Evolutionary conservation across 2,888 invertebrate species (phyloP).

Genomic region (Halocaridina rubra): DNA sequence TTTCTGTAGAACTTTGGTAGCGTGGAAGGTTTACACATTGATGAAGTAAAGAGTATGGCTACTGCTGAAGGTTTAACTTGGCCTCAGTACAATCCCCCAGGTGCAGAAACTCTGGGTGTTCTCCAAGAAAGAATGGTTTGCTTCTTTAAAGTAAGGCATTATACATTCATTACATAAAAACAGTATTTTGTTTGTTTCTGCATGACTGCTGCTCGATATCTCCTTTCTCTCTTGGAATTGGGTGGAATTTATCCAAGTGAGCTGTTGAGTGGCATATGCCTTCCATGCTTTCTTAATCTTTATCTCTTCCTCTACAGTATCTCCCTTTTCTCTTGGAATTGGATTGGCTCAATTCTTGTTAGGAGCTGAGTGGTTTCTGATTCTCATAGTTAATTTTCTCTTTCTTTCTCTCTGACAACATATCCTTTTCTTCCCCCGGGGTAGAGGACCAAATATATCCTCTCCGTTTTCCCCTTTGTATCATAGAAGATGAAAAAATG

Average conservation of each 20-base stretch:
- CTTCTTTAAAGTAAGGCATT: slow-evolving; percentile 51
- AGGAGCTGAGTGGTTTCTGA: no score
- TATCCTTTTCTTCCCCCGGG: not conserved
- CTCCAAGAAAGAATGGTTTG: slow-evolving; percentile 39
- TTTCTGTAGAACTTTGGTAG: slow-evolving; percentile 57
- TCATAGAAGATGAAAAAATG: no score
- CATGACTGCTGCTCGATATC: no score
- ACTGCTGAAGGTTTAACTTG: slow-evolving; percentile 30
- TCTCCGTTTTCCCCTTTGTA: no score
- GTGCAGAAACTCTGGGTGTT: slow-evolving; percentile 39
- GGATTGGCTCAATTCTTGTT: no score
- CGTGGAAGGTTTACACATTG: slow-evolving; percentile 29
- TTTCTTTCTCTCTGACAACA: not conserved
- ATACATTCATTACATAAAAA: not conserved
- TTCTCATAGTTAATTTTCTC: not conserved
- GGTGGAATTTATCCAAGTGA: no score
- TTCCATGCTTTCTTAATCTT: not conserved
- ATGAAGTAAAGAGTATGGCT: slow-evolving; percentile 32
- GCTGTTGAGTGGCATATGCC: not conserved
- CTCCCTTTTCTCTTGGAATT: not conserved
- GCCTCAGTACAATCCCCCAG: slow-evolving; percentile 46
- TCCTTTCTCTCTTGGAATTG: no score
- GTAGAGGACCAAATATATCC: no score
- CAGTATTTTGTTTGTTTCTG: not conserved
- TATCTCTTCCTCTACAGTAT: not conserved